Evolutionary conservation across 2,888 invertebrate species (phyloP).

Genomic region (Neoaliturus tenellus): DNA sequence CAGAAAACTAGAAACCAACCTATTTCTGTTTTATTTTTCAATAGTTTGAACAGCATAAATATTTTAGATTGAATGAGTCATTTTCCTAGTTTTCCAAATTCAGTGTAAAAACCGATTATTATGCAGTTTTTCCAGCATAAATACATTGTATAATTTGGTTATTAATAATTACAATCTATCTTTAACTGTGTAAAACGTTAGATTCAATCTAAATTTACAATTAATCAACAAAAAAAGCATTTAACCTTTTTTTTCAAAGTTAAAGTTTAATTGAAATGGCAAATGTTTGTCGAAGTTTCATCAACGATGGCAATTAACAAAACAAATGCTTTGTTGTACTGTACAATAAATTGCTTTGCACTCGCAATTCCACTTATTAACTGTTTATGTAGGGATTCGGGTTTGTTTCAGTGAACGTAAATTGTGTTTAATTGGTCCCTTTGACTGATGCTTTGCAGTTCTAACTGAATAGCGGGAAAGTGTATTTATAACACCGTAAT

Average conservation of each 20-base stretch:
- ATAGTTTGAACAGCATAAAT: too few species aligned
- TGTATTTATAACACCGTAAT: too few species aligned
- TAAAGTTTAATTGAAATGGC: neutral
- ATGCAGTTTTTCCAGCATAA: too few species aligned
- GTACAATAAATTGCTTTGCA: neutral
- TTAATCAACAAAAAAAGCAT: neutral
- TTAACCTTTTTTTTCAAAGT: neutral
- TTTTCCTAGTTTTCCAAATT: too few species aligned
- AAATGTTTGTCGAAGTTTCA: neutral
- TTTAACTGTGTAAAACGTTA: neutral
- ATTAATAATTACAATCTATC: too few species aligned
- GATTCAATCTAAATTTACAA: neutral
- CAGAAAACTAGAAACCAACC: too few species aligned
- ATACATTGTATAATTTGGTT: too few species aligned
- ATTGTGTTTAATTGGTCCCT: neutral
- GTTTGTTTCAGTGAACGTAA: neutral
- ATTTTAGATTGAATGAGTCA: too few species aligned
- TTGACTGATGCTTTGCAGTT: neutral
- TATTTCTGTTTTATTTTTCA: too few species aligned
- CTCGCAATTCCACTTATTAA: neutral
- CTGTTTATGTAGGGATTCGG: neutral
- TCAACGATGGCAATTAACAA: neutral
- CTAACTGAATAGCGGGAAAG: too few species aligned
- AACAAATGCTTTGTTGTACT: neutral
- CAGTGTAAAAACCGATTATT: too few species aligned